A percentile compares a stretch with the other conserved stretches of the same genome.
phyloP scores from a whole-genome alignment of 2,113 vertebrate species.

The Cyanoliseus patagonus region DNA sequence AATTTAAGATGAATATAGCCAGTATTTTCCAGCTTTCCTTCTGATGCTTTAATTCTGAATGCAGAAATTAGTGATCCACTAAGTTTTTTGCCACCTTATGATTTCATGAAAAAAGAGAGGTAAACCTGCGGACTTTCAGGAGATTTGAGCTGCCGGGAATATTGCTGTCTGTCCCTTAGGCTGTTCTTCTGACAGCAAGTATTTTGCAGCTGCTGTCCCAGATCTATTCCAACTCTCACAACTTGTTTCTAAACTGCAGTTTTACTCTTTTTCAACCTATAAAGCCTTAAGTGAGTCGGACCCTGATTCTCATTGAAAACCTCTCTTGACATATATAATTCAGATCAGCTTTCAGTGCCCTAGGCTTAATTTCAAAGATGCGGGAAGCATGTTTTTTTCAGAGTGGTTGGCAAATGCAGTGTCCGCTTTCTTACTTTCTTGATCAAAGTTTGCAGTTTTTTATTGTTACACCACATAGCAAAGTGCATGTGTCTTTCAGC shows the following conservation, averaged over 20 bases:
- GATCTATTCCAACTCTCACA: neutral
- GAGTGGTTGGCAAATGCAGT: neutral
- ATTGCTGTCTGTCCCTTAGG: neutral
- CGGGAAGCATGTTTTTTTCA: neutral
- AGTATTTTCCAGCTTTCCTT: neutral
- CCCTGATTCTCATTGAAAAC: neutral
- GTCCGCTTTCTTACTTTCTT: neutral
- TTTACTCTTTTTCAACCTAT: neutral
- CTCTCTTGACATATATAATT: neutral
- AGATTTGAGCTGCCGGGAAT: neutral
- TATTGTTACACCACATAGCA: neutral
- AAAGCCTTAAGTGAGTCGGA: neutral
- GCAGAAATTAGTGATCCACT: neutral
- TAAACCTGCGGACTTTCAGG: neutral
- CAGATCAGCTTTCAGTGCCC: neutral
- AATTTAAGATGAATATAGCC: neutral
- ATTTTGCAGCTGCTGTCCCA: neutral
- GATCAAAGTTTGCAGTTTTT: neutral
- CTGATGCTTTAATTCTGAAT: neutral
- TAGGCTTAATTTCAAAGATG: neutral
- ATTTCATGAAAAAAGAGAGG: neutral
- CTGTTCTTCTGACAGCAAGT: neutral
- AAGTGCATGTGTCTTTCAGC: neutral
- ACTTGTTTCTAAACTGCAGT: neutral
- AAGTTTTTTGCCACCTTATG: neutral